These are phyloP conservation scores for Operophtera brumata DNA, from an alignment of 2,888 invertebrate genomes.

Conservation along the genomic window DNA sequence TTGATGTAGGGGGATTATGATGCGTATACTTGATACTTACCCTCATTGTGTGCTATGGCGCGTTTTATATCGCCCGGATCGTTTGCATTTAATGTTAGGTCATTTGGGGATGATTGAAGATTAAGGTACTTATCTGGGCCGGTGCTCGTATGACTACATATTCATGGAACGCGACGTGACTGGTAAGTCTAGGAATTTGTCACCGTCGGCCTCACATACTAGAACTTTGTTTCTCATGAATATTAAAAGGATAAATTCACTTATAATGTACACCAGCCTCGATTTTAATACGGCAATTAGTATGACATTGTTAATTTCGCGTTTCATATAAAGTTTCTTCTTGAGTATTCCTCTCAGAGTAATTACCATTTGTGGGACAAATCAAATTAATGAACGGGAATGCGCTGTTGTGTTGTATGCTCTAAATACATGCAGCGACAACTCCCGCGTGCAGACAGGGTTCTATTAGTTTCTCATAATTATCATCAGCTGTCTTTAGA, in stretches of 20 bases:
- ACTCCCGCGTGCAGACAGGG: too few species aligned
- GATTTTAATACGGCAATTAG: conserved; percentile 55
- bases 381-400: conserved; percentile 23
- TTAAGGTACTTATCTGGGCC: conserved; percentile 46
- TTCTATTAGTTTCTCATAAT: too few species aligned
- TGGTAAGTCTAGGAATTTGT: conserved; percentile 64
- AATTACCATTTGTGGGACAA: conserved; percentile 16
- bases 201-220: conserved; percentile 47
- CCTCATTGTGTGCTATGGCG: conserved; percentile 30
- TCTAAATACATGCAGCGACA: background rate
- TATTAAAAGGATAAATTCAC: conserved; percentile 72
- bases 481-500: too few species aligned
- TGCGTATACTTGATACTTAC: conserved; percentile 32
- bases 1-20: conserved; percentile 39
- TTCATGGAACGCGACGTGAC: conserved; percentile 62
- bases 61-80: conserved; percentile 31
- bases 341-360: conserved; percentile 4
- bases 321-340: conserved; percentile 34
- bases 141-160: conserved; percentile 57
- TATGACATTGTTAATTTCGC: conserved; percentile 46
- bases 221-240: conserved; percentile 69
- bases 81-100: conserved; percentile 34
- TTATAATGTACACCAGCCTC: conserved; percentile 60
- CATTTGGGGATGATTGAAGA: conserved; percentile 38
- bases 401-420: background rate